These are phyloP conservation scores for Acropora yongei DNA, from an alignment of 64 coral and sea anemone genomes.

Conservation along the genomic window DNA sequence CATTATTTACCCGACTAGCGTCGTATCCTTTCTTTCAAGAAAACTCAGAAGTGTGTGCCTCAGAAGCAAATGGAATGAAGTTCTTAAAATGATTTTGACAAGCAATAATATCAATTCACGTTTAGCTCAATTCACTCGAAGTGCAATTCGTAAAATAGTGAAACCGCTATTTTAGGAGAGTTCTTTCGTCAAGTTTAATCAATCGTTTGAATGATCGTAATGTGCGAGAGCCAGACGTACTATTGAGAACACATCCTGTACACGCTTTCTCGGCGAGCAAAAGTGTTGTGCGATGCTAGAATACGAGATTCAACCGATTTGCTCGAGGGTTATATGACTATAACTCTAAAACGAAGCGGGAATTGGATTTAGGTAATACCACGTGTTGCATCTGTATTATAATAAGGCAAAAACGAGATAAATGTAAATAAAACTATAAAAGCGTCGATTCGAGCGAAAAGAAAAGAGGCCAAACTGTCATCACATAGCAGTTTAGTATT, in stretches of 20 bases:
- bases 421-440: constrained; percentile 19
- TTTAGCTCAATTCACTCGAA: background rate
- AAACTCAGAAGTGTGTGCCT: background rate
- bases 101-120: background rate
- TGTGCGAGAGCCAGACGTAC: background rate
- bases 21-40: background rate
- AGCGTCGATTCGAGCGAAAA: background rate
- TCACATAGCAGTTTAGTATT: background rate
- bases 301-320: background rate
- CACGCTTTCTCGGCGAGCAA: no score
- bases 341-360: background rate
- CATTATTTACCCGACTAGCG: background rate
- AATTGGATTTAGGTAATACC: background rate
- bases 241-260: background rate
- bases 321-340: background rate
- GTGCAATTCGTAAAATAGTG: no score
- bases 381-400: constrained; percentile 38
- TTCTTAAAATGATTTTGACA: background rate
- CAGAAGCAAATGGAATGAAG: background rate
- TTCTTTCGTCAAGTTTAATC: background rate
- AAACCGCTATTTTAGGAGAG: no score
- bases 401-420: constrained; percentile 27
- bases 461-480: background rate
- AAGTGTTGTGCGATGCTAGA: background rate
- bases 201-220: background rate